These are phyloP conservation scores for Parelbella ahira DNA, from an alignment of 2,888 invertebrate genomes.

Conservation along the genomic window DNA sequence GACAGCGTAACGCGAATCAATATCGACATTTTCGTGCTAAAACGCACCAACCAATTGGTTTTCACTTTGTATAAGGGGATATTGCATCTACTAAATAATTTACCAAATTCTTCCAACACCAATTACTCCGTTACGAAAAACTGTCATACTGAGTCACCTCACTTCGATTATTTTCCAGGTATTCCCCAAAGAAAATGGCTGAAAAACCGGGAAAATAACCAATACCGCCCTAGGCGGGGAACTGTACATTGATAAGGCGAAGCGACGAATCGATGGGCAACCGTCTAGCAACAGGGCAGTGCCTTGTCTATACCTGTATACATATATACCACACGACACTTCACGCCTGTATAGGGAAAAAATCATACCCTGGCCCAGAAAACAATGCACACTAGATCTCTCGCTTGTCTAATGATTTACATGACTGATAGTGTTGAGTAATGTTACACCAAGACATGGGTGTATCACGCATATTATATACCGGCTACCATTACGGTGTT, in stretches of 20 bases:
- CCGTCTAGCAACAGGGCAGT: slow-evolving; percentile 67
- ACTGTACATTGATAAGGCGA: slow-evolving; percentile 36
- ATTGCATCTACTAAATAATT: slow-evolving; percentile 1
- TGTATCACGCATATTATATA: slow-evolving; percentile 35
- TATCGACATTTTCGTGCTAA: slow-evolving; percentile 5
- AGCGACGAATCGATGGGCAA: slow-evolving; percentile 60
- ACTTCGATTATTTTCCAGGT: not conserved
- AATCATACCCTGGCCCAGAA: no score
- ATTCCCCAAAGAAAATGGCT: slow-evolving; percentile 9
- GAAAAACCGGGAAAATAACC: slow-evolving; percentile 17
- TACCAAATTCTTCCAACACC: slow-evolving; percentile 4
- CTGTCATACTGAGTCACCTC: slow-evolving; percentile 3
- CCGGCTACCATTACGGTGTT: slow-evolving; percentile 37
- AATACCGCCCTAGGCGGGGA: slow-evolving; percentile 34
- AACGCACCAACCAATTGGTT: slow-evolving; percentile 6
- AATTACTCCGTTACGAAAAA: not conserved
- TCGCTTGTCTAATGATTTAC: slow-evolving; percentile 5
- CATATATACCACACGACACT: slow-evolving; percentile 7
- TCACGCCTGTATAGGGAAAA: slow-evolving; percentile 21
- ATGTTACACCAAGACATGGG: slow-evolving; percentile 20
- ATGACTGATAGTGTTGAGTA: slow-evolving; percentile 6
- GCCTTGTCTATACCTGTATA: slow-evolving; percentile 39
- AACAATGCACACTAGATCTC: not conserved
- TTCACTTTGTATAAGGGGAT: slow-evolving; percentile 12
- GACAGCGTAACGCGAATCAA: not conserved